Evolutionary conservation across 2,888 invertebrate species (phyloP), one percentile per base, ranked within the genome.

Genomic region (Noctua janthe): DNA sequence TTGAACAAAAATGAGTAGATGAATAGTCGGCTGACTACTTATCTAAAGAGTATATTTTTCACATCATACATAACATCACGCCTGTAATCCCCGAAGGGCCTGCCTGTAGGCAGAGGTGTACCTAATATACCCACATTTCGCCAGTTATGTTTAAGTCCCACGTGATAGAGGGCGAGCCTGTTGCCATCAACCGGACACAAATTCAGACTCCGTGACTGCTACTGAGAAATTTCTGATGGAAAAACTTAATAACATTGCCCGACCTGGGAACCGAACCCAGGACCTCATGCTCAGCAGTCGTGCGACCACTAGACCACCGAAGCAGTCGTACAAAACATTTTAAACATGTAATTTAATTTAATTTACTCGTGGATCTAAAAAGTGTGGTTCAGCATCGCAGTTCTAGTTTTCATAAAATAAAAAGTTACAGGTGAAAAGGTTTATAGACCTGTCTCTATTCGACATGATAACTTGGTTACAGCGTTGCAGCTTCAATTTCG

Each of bases 381-480:
- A 67, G 1, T 47, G 8, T 59, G 49, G n/a, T 29, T 69, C 7
- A 15, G 29, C 47, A 49, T 29, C 17, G 17, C 47, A 73, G 39
- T 54, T 35, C 29, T 8, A 39, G 20, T 67, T 76, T 78, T 79
- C 29, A 67, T 62, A 75, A 84, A 83, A 74, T 69, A 74, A 64
- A 82, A 86, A 69, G 39, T 81, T 78, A 51, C 66, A 59, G 64
- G 23, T 70, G 66, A 71, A 84, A 84, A 80, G 62, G 67, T 73
- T 82, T 69, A 13, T 35, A 69, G 72, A 47, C 2, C 78, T 76
- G 49, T 17, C 62, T 81, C 66, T 59, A 76, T 75, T 69, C 74
- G 74, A 76, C 78, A 88, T 76, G 83, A 82, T 79, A 82, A 88
- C 85, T 82, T 82, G 8, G 84, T 84, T 82, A 76, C 71, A 72